Conservation (phyloP, 2,113 vertebrate species). For the Cettia cetti region DNA sequence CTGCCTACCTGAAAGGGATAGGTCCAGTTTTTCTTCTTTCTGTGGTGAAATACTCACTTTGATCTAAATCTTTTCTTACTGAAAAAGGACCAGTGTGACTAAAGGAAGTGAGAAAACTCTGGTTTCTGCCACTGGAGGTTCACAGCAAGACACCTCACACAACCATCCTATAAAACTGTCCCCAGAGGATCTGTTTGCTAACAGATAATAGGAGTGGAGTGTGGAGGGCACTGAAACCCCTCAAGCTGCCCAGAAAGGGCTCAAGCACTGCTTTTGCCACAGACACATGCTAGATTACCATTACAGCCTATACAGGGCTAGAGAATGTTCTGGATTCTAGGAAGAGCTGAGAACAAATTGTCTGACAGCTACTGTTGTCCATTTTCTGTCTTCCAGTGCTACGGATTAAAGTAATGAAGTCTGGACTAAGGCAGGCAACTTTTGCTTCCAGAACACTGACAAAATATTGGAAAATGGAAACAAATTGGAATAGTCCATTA, state of each 20-base stretch:
- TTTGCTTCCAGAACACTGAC: neutral
- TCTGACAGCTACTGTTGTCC: rapidly evolving
- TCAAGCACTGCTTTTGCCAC: neutral
- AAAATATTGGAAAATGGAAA: neutral
- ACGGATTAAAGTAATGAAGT: neutral
- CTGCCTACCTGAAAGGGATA: neutral
- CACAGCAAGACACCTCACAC: neutral
- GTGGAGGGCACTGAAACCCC: neutral
- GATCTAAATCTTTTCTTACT: neutral
- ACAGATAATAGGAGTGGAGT: neutral
- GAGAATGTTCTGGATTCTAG: neutral
- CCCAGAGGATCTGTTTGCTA: neutral
- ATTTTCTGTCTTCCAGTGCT: neutral
- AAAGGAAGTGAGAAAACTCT: neutral
- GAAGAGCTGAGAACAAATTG: neutral
- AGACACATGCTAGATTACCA: neutral
- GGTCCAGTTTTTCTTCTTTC: neutral
- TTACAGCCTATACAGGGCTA: neutral
- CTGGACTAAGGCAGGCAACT: neutral
- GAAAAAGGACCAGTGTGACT: neutral
- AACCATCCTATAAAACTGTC: neutral
- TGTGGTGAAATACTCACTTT: neutral
- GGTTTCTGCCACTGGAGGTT: neutral
- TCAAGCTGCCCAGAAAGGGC: rapidly evolving
- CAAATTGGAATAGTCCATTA: neutral